A percentile compares a stretch with the other conserved stretches of the same genome.
phyloP scores from a whole-genome alignment of 2,113 vertebrate species.

The Hyla sarda region DNA sequence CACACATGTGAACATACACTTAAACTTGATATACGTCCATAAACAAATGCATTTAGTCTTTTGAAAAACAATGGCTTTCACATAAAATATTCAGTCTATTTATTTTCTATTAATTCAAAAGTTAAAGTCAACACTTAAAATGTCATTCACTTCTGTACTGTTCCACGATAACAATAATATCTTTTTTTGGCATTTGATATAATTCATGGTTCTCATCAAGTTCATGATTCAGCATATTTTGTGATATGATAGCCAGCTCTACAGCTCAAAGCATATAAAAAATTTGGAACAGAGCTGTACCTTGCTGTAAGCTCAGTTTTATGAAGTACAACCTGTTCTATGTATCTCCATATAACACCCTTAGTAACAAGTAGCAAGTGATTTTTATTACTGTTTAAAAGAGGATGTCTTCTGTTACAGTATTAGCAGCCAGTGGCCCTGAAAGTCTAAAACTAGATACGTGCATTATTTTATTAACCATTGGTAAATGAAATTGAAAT shows the following conservation, averaged over 20 bases:
- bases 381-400: background rate
- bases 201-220: background rate
- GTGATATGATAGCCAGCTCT: conserved; percentile 1
- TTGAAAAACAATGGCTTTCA: no score
- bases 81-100: no score
- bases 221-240: conserved; percentile 21
- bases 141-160: background rate
- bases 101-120: background rate
- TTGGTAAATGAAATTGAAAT: no score
- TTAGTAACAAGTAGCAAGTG: background rate
- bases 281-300: background rate
- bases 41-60: no score
- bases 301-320: background rate
- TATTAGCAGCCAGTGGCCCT: background rate
- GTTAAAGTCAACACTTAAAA: background rate
- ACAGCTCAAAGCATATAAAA: background rate
- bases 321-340: background rate
- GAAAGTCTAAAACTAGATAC: background rate
- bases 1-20: no score
- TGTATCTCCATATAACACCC: background rate
- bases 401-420: background rate
- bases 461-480: background rate
- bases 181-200: conserved; percentile 16
- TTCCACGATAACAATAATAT: conserved; percentile 12
- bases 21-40: no score